Percentiles rank a stretch among this genome's conserved stretches.
These are phyloP conservation scores for Brachionus plicatilis DNA, from an alignment of 1,140 invertebrate genomes.

Conservation along the genomic window DNA sequence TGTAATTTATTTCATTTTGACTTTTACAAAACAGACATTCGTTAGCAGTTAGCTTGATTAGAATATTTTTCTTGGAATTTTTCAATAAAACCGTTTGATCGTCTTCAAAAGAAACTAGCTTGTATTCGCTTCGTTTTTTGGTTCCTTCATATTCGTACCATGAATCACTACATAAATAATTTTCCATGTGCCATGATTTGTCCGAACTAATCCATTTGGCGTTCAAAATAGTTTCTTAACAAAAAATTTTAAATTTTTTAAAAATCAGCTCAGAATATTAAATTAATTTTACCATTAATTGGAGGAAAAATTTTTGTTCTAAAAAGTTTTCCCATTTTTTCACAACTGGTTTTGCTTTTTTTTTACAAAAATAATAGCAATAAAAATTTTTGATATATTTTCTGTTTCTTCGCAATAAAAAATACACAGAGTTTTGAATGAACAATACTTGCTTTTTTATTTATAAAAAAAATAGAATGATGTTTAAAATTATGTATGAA, in stretches of 20 bases:
- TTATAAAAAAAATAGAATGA: not conserved
- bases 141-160: not conserved
- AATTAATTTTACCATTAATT: not conserved
- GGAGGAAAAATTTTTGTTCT: not conserved
- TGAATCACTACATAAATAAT: slow-evolving; percentile 2
- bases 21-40: not conserved
- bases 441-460: not conserved
- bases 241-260: too few species aligned
- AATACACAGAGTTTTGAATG: not conserved
- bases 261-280: too few species aligned
- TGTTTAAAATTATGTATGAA: not conserved
- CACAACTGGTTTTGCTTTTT: not conserved
- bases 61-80: not conserved
- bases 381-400: not conserved
- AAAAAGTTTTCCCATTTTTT: not conserved
- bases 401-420: not conserved
- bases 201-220: not conserved
- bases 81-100: not conserved
- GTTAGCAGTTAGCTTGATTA: not conserved
- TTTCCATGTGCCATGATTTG: not conserved
- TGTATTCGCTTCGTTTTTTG: not conserved
- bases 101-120: not conserved
- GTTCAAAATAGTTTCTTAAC: not conserved
- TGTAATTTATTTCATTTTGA: not conserved
- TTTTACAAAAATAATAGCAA: too few species aligned